Percentiles rank a stretch among this genome's conserved stretches.
Evolutionary conservation across 2,888 invertebrate species (phyloP).

Genomic region (Timandra comae): DNA sequence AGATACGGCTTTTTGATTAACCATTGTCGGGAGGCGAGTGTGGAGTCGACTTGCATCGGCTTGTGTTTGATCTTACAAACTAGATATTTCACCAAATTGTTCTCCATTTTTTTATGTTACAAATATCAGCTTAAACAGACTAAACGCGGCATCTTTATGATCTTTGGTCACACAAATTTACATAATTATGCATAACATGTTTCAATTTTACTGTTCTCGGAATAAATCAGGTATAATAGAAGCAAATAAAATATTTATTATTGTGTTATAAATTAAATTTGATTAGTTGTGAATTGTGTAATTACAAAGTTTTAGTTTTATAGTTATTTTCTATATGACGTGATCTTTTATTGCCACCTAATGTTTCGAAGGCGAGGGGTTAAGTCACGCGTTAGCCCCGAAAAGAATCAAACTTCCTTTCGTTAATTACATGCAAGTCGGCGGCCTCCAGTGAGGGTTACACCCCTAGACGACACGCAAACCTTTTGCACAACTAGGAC

Average conservation of each 20-base stretch:
- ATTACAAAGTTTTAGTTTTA: slow-evolving; percentile 31
- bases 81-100: slow-evolving; percentile 24
- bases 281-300: slow-evolving; percentile 10
- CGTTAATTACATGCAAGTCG: slow-evolving; percentile 64
- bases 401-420: slow-evolving; percentile 63
- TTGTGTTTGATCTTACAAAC: slow-evolving; percentile 19
- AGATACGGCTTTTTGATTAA: slow-evolving; percentile 74
- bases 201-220: slow-evolving; percentile 13
- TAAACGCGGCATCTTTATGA: slow-evolving; percentile 24
- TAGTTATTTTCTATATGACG: slow-evolving; percentile 39
- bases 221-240: neutral
- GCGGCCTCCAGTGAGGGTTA: slow-evolving; percentile 43
- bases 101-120: slow-evolving; percentile 21
- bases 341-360: slow-evolving; percentile 55
- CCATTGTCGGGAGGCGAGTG: slow-evolving; percentile 57
- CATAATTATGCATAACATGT: slow-evolving; percentile 28
- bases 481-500: slow-evolving; percentile 37
- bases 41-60: slow-evolving; percentile 35
- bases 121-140: slow-evolving; percentile 20
- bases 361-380: slow-evolving; percentile 47
- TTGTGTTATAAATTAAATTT: slow-evolving; percentile 1
- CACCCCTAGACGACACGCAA: slow-evolving; percentile 58
- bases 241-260: neutral
- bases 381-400: slow-evolving; percentile 56
- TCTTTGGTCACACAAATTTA: slow-evolving; percentile 25